Evolutionary conservation across 2,888 invertebrate species (phyloP), one percentile per base, ranked within the genome.

Genomic region (Atethmia centrago): DNA sequence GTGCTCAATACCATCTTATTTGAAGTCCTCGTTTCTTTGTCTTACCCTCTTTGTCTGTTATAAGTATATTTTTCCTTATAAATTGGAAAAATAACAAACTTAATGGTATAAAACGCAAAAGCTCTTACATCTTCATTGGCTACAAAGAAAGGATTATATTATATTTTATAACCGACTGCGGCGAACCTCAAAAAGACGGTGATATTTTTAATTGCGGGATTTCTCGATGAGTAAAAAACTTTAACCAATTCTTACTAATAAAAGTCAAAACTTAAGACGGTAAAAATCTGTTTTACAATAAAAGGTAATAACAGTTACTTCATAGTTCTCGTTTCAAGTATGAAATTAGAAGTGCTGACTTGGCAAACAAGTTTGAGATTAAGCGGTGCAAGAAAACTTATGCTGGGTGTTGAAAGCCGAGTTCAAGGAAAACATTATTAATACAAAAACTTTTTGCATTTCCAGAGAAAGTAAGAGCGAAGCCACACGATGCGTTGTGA

Each of bases 311-410:
- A 68, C 31, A 36, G 12, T 71, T 67, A 45, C 45, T 42, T 49
- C 51, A 55, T 25, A 64, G 67, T 71, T 83, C 47, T 61, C 21
- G 16, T 47, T 45, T 25, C 12, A 53, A 71, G 56, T 63, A 63
- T 56, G 19, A 71, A 71, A 64, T 71, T 78, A 67, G 79, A 79
- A 79, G 51, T 79, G 70, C 74, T 66, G 84, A 80, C 40, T 83
- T 53, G 12, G 84, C 14, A 61, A 81, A 80, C 74, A 61, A 80
- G 71, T 80, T 80, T 62, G 14, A 72, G 76, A 84, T 75, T 80
- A 71, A 84, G 51, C 62, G 63, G 45, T 75, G 69, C 66, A 75
- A 67, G 71, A 70, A 74, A 83, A 80, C 74, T 84, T 82, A 65
- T 62, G 61, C 75, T 40, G 49, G 71, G 65, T 36, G 68, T 73